These are phyloP conservation scores for Diachasmimorpha longicaudata DNA, from an alignment of 1,140 invertebrate species.

Conservation along the genomic window DNA sequence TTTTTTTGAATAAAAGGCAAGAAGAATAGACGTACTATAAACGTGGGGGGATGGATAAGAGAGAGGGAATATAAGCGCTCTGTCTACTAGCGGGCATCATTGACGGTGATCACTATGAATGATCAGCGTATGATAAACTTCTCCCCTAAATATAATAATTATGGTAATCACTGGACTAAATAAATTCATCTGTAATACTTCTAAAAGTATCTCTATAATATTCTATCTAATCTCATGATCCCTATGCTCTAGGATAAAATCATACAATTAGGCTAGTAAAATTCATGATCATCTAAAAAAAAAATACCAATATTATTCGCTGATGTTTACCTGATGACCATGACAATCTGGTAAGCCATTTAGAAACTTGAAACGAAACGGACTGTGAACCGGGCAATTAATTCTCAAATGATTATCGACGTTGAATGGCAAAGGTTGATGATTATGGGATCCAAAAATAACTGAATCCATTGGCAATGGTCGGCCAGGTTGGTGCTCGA, in stretches of 20 bases:
- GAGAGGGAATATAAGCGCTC: neutral
- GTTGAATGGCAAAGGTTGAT: conserved; percentile 45
- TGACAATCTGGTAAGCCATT: conserved; percentile 66
- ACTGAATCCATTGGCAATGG: conserved; percentile 57
- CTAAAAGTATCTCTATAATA: too few relatives aligned
- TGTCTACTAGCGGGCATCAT: neutral
- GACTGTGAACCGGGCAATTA: conserved; percentile 71
- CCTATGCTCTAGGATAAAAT: too few relatives aligned
- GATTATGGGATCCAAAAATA: conserved; percentile 54
- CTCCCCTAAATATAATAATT: neutral
- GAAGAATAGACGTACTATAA: neutral
- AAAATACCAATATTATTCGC: neutral
- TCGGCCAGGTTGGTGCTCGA: conserved; percentile 52
- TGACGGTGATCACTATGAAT: conserved; percentile 1
- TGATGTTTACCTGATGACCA: conserved; percentile 62
- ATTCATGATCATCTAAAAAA: neutral
- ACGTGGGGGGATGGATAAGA: neutral
- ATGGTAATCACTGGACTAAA: neutral
- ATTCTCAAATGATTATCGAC: conserved; percentile 53
- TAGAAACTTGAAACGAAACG: conserved; percentile 67
- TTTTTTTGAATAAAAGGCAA: neutral
- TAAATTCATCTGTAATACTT: too few relatives aligned
- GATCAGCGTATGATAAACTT: neutral
- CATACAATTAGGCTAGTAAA: neutral
- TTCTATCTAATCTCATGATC: too few relatives aligned